Base-by-base conservation (phyloP, 1,140 invertebrate species). In the Nebria ingens region DNA sequence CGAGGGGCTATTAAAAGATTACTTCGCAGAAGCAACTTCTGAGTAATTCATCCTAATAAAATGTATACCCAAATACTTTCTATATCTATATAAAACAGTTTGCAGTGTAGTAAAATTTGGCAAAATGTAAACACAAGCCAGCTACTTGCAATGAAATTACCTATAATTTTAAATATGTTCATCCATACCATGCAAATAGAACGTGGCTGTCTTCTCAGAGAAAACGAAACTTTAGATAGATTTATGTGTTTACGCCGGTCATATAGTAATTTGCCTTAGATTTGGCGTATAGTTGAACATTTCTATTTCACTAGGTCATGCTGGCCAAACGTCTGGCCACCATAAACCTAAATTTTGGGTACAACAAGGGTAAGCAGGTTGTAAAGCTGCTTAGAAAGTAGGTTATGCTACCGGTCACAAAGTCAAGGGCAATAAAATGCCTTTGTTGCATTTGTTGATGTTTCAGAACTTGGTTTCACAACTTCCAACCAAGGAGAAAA, bases 161-260 rank as follows among this genome's bases (percentile, higher is more conserved):
- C n/a, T n/a, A n/a, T n/a, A n/a, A n/a, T n/a, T n/a, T n/a, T n/a
- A n/a, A n/a, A n/a, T n/a, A n/a, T n/a, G n/a, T n/a, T n/a, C n/a
- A 34, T 34, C n/a, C 25, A n/a, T 34, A 6, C 6, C 25, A 34
- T 34, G 25, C n/a, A 34, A n/a, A n/a, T 34, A n/a, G 25, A n/a
- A 34, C 25, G 25, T 34, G 25, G n/a, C 25, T 34, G 25, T 34
- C n/a, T n/a, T 34, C n/a, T 45, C 17, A 9, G 3, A 45, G 40
- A 45, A 45, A 45, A 45, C 40, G 40, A 45, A 45, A 45, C 40
- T 45, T 34, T n/a, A n/a, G n/a, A n/a, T n/a, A 45, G 40, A 45
- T 45, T 45, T 45, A 45, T 45, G 40, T 17, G 3, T 45, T 45
- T 45, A 45, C 40, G 15, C 40, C 17, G 17, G 40, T 45, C 40